Evolutionary conservation across 2,797 vertebrate genomes (phyloP).

Genomic region (Sus cebifrons): DNA sequence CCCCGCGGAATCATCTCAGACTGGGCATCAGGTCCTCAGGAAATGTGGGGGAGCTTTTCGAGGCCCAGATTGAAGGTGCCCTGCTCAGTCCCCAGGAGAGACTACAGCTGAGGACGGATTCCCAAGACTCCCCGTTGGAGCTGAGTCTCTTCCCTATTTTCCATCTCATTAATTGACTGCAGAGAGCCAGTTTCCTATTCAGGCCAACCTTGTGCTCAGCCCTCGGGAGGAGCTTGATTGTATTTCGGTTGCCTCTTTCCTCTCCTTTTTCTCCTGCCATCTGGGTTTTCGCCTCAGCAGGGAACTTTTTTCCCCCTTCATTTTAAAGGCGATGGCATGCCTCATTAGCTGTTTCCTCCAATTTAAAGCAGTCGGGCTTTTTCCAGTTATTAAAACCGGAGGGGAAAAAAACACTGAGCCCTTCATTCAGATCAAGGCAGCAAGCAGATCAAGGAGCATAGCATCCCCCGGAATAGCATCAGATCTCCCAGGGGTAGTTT

Average conservation of each 20-base stretch:
- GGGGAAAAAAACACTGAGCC: constrained; percentile 47
- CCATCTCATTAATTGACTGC: background rate
- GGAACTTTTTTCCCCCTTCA: constrained; percentile 63
- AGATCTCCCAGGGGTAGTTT: constrained; percentile 54
- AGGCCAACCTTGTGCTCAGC: constrained; percentile 43
- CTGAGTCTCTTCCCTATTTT: background rate
- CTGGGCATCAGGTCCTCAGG: background rate
- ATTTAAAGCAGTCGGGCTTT: constrained; percentile 74
- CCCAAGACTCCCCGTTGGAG: background rate
- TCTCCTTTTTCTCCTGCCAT: constrained; percentile 75
- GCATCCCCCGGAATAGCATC: constrained; percentile 63
- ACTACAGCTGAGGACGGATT: background rate
- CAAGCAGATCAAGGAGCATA: constrained; percentile 63
- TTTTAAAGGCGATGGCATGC: constrained; percentile 80
- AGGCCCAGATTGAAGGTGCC: background rate
- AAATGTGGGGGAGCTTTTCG: too few relatives aligned
- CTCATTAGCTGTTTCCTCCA: constrained; percentile 83
- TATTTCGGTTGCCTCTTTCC: constrained; percentile 26
- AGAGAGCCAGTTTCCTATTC: background rate
- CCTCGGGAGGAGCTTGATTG: background rate
- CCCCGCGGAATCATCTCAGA: background rate
- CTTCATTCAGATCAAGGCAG: constrained; percentile 77
- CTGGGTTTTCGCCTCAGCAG: constrained; percentile 79
- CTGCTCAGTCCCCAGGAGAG: background rate
- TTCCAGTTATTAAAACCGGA: constrained; percentile 80